phyloP scores from a whole-genome alignment of 2,797 vertebrate genomes.

The Mallotus villosus region DNA sequence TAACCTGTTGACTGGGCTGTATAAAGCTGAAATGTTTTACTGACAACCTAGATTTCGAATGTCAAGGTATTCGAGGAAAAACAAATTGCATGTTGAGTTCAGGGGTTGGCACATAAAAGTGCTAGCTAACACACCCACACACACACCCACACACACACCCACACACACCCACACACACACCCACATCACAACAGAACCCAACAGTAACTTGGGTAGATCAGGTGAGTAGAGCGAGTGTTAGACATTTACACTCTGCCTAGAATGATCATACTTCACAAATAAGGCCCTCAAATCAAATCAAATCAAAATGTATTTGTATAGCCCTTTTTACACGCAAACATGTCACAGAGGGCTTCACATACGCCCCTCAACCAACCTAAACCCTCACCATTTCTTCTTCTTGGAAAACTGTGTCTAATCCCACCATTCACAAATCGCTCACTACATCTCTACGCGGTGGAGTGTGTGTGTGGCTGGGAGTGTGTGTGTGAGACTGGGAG shows the following conservation, averaged over 20 bases:
- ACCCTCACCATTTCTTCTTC: not conserved
- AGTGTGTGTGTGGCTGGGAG: not conserved
- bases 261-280: not conserved
- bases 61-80: slow-evolving; percentile 1
- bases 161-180: not conserved
- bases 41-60: not conserved
- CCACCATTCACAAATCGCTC: not conserved
- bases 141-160: not conserved
- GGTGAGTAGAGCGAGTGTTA: too few relatives aligned
- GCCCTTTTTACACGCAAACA: too few relatives aligned
- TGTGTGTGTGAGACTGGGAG: not conserved
- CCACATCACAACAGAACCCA: not conserved
- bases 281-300: too few relatives aligned
- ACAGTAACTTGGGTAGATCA: too few relatives aligned
- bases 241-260: not conserved
- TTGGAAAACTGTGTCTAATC: not conserved
- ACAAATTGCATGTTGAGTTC: not conserved
- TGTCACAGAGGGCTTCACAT: too few relatives aligned
- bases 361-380: too few relatives aligned
- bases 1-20: not conserved
- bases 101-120: not conserved
- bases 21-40: not conserved
- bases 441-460: too few relatives aligned
- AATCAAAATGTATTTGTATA: too few relatives aligned
- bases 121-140: not conserved